Evolutionary conservation across 2,888 invertebrate genomes (phyloP).

Genomic region (Volucella bombylans): DNA sequence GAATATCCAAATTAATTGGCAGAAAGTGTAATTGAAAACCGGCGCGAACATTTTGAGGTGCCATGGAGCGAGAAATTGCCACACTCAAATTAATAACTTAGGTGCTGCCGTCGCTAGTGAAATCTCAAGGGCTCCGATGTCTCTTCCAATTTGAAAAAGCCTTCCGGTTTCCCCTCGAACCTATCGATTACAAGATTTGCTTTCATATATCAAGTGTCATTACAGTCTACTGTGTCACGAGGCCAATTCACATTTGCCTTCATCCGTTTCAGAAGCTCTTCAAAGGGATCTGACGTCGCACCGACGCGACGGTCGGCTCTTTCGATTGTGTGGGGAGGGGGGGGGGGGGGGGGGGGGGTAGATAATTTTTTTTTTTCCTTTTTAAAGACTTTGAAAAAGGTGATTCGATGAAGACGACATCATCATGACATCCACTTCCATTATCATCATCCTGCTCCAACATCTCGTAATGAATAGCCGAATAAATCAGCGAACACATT

Average conservation of each 20-base stretch:
- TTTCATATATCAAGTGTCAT: background rate
- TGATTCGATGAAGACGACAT: conserved; percentile 4
- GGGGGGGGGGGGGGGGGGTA: background rate
- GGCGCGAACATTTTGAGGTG: background rate
- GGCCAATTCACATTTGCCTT: background rate
- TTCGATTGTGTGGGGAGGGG: too few species aligned
- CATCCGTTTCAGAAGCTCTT: too few species aligned
- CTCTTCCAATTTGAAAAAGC: background rate
- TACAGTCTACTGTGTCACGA: background rate
- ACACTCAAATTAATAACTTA: conserved; percentile 9
- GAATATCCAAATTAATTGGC: conserved; percentile 10
- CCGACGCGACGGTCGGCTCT: background rate
- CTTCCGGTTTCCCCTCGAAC: background rate
- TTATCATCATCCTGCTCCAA: background rate
- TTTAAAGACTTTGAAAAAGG: background rate
- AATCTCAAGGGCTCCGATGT: background rate
- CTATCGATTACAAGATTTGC: conserved; percentile 3
- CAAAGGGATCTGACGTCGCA: too few species aligned
- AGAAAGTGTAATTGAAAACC: conserved; percentile 6
- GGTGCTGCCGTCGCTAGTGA: background rate
- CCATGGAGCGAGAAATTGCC: conserved; percentile 10
- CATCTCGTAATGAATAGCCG: background rate
- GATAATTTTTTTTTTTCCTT: background rate
- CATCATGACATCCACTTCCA: conserved; percentile 1
- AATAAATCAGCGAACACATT: conserved; percentile 5